These are phyloP conservation scores for Rhinoraja longicauda DNA, from an alignment of 2,797 vertebrate species.

Conservation along the genomic window DNA sequence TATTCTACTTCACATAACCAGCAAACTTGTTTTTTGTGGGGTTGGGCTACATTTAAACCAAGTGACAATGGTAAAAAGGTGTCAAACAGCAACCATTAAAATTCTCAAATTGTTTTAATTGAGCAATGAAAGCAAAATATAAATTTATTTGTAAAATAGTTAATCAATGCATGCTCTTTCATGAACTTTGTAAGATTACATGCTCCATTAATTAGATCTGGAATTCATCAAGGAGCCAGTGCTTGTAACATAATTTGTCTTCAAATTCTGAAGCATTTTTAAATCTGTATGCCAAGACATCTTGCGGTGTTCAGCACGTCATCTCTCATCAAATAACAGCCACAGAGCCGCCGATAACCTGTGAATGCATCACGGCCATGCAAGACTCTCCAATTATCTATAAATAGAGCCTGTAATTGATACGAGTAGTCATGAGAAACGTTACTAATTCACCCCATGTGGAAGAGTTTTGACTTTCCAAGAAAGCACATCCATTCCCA, in stretches of 20 bases:
- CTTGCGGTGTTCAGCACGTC: slow-evolving; percentile 78
- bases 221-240: neutral
- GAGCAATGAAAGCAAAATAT: neutral
- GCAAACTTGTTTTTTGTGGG: too few relatives aligned
- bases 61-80: neutral
- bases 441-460: neutral
- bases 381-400: slow-evolving; percentile 88
- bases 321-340: slow-evolving; percentile 85
- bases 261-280: slow-evolving; percentile 41
- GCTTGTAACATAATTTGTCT: neutral
- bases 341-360: slow-evolving; percentile 79
- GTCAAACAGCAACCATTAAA: neutral
- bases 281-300: slow-evolving; percentile 71
- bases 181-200: neutral
- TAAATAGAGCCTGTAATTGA: slow-evolving; percentile 70
- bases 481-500: neutral
- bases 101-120: neutral
- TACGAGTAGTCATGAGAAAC: neutral
- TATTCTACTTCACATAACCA: too few relatives aligned
- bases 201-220: neutral
- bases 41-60: too few relatives aligned
- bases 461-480: neutral
- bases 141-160: neutral
- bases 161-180: too few relatives aligned
- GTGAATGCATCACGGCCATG: slow-evolving; percentile 86